A percentile compares a stretch with the other conserved stretches of the same genome.
Evolutionary conservation across 2,888 invertebrate genomes (phyloP).

Genomic region (Eupithecia dodoneata): DNA sequence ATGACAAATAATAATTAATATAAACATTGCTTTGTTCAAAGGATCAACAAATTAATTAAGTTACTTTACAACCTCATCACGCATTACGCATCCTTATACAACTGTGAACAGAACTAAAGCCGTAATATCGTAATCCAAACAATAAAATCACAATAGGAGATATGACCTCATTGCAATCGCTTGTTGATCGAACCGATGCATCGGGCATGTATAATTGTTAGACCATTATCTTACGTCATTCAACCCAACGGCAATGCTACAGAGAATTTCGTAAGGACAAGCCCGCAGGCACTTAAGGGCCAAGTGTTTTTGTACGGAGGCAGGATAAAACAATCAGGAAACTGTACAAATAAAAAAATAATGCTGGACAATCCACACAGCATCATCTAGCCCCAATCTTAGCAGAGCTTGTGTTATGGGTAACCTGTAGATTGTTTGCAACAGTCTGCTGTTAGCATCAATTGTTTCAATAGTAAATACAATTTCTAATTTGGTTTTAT

Average conservation of each 20-base stretch:
- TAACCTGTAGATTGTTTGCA: no score
- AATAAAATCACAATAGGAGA: slow-evolving; percentile 62
- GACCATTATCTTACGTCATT: slow-evolving; percentile 42
- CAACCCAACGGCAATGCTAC: slow-evolving; percentile 6
- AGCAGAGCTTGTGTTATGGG: no score
- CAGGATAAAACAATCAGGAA: background rate
- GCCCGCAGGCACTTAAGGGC: background rate
- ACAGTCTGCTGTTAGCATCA: no score
- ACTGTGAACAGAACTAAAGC: slow-evolving; percentile 16
- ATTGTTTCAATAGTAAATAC: no score
- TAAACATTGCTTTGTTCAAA: slow-evolving; percentile 4
- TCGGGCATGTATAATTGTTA: slow-evolving; percentile 64
- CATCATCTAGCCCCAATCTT: no score
- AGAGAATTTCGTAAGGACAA: background rate
- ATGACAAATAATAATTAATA: background rate
- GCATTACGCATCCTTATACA: slow-evolving; percentile 30
- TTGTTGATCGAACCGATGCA: slow-evolving; percentile 59
- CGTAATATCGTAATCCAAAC: slow-evolving; percentile 54
- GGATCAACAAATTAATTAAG: slow-evolving; percentile 14
- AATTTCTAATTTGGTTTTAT: no score
- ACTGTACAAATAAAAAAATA: background rate
- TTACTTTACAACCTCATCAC: slow-evolving; percentile 29
- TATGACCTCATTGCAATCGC: slow-evolving; percentile 64
- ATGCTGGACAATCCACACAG: no score
- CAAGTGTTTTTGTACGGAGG: background rate